These are phyloP conservation scores for Frieseomelitta varia DNA, from an alignment of 1,140 invertebrate genomes.

Conservation along the genomic window DNA sequence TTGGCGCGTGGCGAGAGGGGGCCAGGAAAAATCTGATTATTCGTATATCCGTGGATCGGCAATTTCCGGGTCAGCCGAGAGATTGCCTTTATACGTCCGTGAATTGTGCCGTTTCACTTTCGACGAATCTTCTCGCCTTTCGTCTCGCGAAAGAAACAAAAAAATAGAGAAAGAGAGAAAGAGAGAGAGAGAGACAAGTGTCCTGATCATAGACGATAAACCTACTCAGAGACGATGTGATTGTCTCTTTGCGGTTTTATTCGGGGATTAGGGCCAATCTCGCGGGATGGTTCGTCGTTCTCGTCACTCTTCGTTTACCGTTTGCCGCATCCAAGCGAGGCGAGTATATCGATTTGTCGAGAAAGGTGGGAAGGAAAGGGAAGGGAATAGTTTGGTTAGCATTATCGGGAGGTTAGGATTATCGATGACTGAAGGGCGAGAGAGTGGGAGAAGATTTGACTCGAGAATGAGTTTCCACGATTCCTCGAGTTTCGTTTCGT, in stretches of 20 bases:
- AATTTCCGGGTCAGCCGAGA: background rate
- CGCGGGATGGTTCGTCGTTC: slow-evolving; percentile 5
- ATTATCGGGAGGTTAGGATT: no score
- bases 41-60: slow-evolving; percentile 5
- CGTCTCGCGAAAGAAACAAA: background rate
- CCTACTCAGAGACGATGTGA: background rate
- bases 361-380: no score
- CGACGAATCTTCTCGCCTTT: slow-evolving; percentile 12
- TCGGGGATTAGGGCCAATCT: slow-evolving; percentile 53
- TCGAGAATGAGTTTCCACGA: no score
- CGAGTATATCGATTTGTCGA: no score
- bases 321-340: no score
- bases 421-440: no score
- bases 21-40: slow-evolving; percentile 24
- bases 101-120: background rate
- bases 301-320: slow-evolving; percentile 16
- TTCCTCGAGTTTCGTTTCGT: no score
- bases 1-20: slow-evolving; percentile 1
- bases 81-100: background rate
- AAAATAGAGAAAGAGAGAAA: background rate
- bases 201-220: slow-evolving; percentile 17
- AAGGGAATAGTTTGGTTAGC: no score
- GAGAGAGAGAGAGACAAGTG: background rate
- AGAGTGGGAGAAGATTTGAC: no score
- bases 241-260: slow-evolving; percentile 34